Percentiles rank a stretch among this genome's conserved stretches.
These are phyloP conservation scores for Nibea coibor DNA, from an alignment of 2,113 vertebrate genomes.

Conservation along the genomic window DNA sequence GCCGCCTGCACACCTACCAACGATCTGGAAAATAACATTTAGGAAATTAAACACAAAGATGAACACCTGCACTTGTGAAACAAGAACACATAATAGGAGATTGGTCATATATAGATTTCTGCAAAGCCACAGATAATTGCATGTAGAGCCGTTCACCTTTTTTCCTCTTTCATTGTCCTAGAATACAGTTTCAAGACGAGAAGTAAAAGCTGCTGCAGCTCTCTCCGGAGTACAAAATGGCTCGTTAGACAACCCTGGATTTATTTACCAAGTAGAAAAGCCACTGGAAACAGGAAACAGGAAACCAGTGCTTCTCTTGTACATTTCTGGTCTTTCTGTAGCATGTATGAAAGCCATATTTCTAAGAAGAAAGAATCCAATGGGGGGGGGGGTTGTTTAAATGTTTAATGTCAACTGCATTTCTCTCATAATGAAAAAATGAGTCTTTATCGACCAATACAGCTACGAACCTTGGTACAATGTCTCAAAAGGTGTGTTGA, in stretches of 20 bases:
- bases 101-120: background rate
- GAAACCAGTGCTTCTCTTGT: background rate
- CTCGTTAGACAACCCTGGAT: background rate
- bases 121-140: background rate
- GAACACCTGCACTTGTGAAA: slow-evolving; percentile 1
- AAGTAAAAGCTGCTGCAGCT: slow-evolving; percentile 1
- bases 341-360: slow-evolving; percentile 20
- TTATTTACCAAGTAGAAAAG: slow-evolving; percentile 6
- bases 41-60: slow-evolving; percentile 19
- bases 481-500: background rate
- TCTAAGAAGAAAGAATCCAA: background rate
- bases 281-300: slow-evolving; percentile 1
- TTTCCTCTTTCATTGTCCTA: background rate
- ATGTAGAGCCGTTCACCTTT: background rate
- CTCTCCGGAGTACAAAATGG: slow-evolving; percentile 4
- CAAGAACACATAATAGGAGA: background rate
- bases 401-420: slow-evolving; percentile 8
- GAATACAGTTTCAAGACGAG: slow-evolving; percentile 1
- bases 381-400: background rate
- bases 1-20: slow-evolving; percentile 18
- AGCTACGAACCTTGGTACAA: background rate
- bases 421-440: background rate
- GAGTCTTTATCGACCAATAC: background rate
- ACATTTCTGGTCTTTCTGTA: slow-evolving; percentile 8
- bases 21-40: slow-evolving; percentile 13